These are phyloP conservation scores for Lymantria monacha DNA, from an alignment of 2,888 invertebrate genomes.

Conservation along the genomic window DNA sequence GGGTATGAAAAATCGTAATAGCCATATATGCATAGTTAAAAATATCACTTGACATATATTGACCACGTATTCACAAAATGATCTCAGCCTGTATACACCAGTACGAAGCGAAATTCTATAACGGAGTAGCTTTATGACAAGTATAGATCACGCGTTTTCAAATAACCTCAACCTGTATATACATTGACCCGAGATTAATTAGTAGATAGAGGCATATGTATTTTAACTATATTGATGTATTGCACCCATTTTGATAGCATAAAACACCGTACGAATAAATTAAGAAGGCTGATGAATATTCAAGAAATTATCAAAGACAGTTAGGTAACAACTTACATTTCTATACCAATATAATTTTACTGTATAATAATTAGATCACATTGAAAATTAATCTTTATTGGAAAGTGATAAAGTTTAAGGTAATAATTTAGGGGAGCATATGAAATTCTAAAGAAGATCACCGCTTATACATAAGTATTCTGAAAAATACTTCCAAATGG, in stretches of 20 bases:
- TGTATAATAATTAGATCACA: not conserved
- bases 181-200: constrained; percentile 24
- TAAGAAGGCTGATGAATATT: constrained; percentile 33
- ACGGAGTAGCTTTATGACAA: not conserved
- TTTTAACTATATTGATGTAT: constrained; percentile 31
- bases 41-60: no score
- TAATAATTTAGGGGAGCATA: not conserved
- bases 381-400: constrained; percentile 10
- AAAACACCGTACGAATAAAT: constrained; percentile 23
- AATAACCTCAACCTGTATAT: constrained; percentile 1
- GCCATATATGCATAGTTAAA: no score
- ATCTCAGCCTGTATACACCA: no score
- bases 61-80: no score
- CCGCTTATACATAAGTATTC: constrained; percentile 24
- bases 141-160: not conserved
- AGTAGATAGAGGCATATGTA: constrained; percentile 6
- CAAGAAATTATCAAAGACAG: constrained; percentile 29
- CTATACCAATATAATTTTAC: constrained; percentile 18
- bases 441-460: constrained; percentile 9
- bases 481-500: constrained; percentile 41
- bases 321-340: constrained; percentile 29
- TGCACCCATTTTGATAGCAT: constrained; percentile 22
- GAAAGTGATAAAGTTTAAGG: not conserved
- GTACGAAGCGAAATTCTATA: no score
- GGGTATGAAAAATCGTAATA: no score